These are phyloP conservation scores for Morphnarchus princeps DNA, from an alignment of 2,113 vertebrate species.

Conservation along the genomic window DNA sequence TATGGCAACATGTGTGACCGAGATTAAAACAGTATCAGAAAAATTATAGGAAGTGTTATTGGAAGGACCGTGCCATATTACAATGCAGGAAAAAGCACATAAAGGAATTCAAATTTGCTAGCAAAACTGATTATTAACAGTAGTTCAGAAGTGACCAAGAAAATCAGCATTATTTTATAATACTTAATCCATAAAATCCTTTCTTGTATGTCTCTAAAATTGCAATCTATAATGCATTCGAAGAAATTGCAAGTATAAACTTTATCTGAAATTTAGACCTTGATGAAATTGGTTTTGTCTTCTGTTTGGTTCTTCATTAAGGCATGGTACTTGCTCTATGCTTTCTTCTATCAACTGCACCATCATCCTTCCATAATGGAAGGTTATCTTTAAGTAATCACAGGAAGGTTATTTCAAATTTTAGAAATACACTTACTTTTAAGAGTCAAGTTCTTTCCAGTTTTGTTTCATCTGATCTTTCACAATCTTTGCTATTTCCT, in stretches of 20 bases:
- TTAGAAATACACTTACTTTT: neutral
- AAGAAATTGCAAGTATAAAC: neutral
- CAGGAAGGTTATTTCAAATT: neutral
- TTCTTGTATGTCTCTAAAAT: neutral
- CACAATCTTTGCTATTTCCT: neutral
- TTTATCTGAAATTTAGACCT: neutral
- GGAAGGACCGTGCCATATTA: neutral
- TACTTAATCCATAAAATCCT: neutral
- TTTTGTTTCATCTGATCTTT: neutral
- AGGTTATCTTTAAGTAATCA: neutral
- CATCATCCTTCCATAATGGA: neutral
- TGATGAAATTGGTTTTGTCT: neutral
- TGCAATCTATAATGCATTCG: neutral
- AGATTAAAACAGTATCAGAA: neutral
- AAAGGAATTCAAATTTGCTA: neutral
- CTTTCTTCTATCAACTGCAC: neutral
- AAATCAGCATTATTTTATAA: neutral
- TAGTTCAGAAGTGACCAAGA: neutral
- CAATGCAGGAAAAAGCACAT: neutral
- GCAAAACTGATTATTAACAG: neutral
- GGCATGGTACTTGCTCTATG: accelerated
- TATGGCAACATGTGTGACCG: neutral
- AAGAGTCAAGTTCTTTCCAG: neutral
- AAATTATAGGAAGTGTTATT: neutral
- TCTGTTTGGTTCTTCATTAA: neutral